A percentile compares a stretch with the other conserved stretches of the same genome.
Evolutionary conservation across 1,140 invertebrate genomes (phyloP).

Genomic region (Philotrypesis tridentata): DNA sequence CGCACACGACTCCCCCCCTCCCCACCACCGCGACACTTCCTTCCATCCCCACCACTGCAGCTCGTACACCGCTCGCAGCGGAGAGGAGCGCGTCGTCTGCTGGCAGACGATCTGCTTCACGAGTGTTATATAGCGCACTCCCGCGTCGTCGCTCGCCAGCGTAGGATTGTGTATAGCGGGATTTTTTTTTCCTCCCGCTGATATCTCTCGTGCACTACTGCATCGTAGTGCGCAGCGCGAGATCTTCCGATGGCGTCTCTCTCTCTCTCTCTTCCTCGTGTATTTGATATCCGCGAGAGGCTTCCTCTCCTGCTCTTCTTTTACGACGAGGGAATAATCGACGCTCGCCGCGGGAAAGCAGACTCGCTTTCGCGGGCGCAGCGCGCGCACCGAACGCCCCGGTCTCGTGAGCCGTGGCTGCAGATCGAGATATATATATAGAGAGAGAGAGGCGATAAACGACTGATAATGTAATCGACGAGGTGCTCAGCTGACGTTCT

Average conservation of each 20-base stretch:
- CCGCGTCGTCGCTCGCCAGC: not conserved
- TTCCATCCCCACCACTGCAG: constrained; percentile 32
- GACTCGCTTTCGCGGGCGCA: not conserved
- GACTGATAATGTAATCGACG: not conserved
- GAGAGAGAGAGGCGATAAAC: too few species aligned
- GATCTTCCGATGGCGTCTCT: too few species aligned
- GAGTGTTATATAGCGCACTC: constrained; percentile 9
- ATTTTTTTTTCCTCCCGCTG: not conserved
- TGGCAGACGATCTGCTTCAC: constrained; percentile 17
- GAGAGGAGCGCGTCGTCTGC: not conserved
- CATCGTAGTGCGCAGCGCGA: too few species aligned
- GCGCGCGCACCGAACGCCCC: not conserved
- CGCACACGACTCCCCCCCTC: too few species aligned
- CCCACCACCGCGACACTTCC: constrained; percentile 24
- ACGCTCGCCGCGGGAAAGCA: too few species aligned
- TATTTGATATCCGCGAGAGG: too few species aligned
- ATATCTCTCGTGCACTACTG: not conserved
- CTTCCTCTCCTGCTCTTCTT: too few species aligned
- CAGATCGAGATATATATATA: not conserved
- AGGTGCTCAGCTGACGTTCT: not conserved
- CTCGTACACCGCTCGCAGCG: too few species aligned
- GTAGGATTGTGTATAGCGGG: not conserved
- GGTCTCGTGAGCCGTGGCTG: not conserved
- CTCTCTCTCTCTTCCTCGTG: too few species aligned
- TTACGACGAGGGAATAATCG: too few species aligned